Base-by-base conservation (phyloP, 2,113 vertebrate genomes). In the Chamaea fasciata region DNA sequence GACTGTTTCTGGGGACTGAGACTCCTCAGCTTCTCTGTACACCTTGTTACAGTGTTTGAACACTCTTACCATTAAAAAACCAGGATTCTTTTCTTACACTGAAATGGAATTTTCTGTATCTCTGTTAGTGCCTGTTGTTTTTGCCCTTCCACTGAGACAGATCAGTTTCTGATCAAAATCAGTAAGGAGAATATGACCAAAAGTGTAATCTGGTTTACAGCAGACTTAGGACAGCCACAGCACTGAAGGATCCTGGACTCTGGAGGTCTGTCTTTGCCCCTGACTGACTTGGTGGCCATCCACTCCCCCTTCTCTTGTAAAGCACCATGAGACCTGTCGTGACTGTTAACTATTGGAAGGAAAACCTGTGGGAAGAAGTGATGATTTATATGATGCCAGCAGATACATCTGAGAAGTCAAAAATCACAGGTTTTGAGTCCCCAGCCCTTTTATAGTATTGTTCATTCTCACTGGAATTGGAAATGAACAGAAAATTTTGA, bases 191-290 rank as follows among this genome's bases (percentile, higher is more conserved):
- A 5, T 9, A 10, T 22, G 15, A 35, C 15, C 20, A 47, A 12
- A 78, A 67, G 27, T 60, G 31, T 44, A 30, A 12, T 30, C 30
- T 78, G 7, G 14, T 68, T 73, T 59, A 60, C 16, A 83, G 35
- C 35, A 80, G 28, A 3, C 11, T 57, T 52, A 9, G 21, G 16
- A 52, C 14, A 70, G 26, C 21, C 10, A 28, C 7, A 60, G n/a
- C 41, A 55, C 0, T 0, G 19, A 52, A 62, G 15, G 19, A 46
- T 16, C 3, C n/a, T n/a, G 23, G 21, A 19, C 19, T 33, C 6
- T 11, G 31, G 15, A 49, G 7, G 15, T 9, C 16, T 70, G 8
- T 23, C 24, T 86, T 68, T 71, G 41, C 9, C 16, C 9, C 28
- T 70, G 42, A 6, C 22, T 70, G 37, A 41, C 17, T 35, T 81